Evolutionary conservation across 2,888 invertebrate genomes (phyloP), one percentile per base, ranked within the genome.

Genomic region (Eudasyphora cyanicolor): DNA sequence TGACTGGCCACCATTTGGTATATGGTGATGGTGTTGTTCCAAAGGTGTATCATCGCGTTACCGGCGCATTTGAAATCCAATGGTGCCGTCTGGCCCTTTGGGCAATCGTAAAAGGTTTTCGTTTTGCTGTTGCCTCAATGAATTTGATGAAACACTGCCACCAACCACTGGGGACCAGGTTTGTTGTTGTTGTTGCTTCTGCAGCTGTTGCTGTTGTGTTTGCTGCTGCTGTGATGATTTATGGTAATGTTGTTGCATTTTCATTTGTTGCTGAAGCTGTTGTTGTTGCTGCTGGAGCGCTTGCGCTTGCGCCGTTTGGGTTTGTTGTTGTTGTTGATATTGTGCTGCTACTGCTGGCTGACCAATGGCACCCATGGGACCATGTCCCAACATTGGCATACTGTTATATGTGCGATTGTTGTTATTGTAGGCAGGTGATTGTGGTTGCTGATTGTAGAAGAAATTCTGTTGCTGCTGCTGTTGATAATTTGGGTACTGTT

Each of bases 81-180:
- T 93, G 69, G 96, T 95, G 85, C 96, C 96, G 88, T 97, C 96
- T 0, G 97, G 97, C 45, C 96, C 96, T 87, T 94, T 93, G 0
- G 97, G 97, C 89, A 95, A 93, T 87, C 97, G 93, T 88, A 97
- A 93, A 77, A 97, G 85, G 82, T 87, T 90, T 77, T 90, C 84
- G 14, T 85, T 84, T 76, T 82, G 86, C 60, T 85, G 86, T 62
- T 86, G 82, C 19, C 82, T 77, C 73, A 85, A 35, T 57, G 85
- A 82, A 0, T 88, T 86, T 3, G 90, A 89, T 1, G 91, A 90
- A 3, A 88, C 89, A 71, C 88, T 89, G 70, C 88, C 89, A 12
- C 89, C 90, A 1, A 89, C 90, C 75, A 90, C 88, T 1, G 90
- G 90, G 14, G 90, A 91, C 90, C 91, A 91, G 49, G 89, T 89